Evolutionary conservation across 1,140 invertebrate species (phyloP).

Genomic region (Macrocentrus cingulum): DNA sequence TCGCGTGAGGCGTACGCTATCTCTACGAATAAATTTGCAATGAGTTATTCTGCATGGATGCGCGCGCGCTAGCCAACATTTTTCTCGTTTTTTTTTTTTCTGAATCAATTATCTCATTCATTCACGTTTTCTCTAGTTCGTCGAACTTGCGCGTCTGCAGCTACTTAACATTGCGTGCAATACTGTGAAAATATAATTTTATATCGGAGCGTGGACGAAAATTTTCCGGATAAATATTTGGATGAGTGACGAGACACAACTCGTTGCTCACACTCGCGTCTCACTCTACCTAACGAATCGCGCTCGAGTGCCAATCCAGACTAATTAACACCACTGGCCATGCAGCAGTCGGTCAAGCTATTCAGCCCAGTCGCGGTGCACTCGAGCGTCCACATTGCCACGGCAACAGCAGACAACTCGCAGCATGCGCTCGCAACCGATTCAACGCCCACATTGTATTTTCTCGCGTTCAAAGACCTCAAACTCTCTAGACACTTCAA

Average conservation of each 20-base stretch:
- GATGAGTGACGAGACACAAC: constrained; percentile 1
- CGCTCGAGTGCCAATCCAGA: constrained; percentile 43
- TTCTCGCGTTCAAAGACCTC: constrained; percentile 23
- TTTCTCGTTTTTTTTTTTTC: constrained; percentile 37
- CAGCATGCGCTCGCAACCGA: not conserved
- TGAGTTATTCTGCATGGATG: no score
- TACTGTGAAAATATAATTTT: not conserved
- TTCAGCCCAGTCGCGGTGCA: constrained; percentile 26
- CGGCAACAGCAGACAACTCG: constrained; percentile 1
- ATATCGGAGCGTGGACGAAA: no score
- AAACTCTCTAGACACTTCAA: no score
- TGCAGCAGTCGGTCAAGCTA: constrained; percentile 15
- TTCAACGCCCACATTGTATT: constrained; percentile 22
- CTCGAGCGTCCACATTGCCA: constrained; percentile 21
- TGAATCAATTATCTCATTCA: constrained; percentile 19
- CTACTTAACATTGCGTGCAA: not conserved
- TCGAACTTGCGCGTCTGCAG: not conserved
- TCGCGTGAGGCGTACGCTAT: no score
- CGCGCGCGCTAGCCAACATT: constrained; percentile 18
- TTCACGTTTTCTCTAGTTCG: constrained; percentile 1
- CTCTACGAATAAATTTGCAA: no score
- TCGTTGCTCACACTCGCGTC: no score
- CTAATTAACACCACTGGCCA: constrained; percentile 41
- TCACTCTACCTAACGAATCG: constrained; percentile 25
- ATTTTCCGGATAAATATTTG: not conserved